Conservation (phyloP, 2,113 vertebrate species). For the Blennius ocellaris region DNA sequence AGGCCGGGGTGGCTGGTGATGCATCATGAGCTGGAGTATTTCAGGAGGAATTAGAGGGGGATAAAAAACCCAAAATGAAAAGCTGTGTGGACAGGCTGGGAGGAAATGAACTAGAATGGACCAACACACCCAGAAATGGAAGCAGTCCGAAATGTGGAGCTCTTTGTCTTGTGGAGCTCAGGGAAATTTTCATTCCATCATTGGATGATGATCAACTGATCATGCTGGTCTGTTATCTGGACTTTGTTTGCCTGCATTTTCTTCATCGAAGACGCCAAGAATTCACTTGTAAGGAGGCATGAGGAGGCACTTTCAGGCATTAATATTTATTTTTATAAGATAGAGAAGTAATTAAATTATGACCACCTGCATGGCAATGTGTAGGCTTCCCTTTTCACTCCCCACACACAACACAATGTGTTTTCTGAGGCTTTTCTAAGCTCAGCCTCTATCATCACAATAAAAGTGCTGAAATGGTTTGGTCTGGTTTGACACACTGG, state of each 20-base stretch:
- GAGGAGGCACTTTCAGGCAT: not conserved
- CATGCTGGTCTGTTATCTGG: slow-evolving; percentile 7
- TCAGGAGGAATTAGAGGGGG: not conserved
- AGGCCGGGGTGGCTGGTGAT: not conserved
- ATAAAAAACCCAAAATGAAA: not conserved
- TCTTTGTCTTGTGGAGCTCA: not conserved
- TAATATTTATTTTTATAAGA: too few relatives aligned
- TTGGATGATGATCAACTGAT: not conserved
- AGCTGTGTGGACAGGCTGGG: not conserved
- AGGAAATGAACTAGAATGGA: not conserved
- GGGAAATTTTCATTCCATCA: slow-evolving; percentile 2
- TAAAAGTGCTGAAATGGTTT: too few relatives aligned
- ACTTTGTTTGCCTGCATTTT: slow-evolving; percentile 1
- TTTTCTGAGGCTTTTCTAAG: too few relatives aligned
- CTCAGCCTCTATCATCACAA: too few relatives aligned
- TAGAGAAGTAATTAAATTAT: too few relatives aligned
- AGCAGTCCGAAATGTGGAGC: not conserved
- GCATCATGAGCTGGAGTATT: not conserved
- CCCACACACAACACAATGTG: too few relatives aligned
- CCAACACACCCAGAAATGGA: not conserved
- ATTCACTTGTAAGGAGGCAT: not conserved
- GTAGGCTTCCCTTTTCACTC: too few relatives aligned
- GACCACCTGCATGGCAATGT: too few relatives aligned
- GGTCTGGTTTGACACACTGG: too few relatives aligned
- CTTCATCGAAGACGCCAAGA: slow-evolving; percentile 1